A percentile compares a stretch with the other conserved stretches of the same genome.
Conservation (phyloP, 2,888 invertebrate species). For the Melipona beecheii region DNA sequence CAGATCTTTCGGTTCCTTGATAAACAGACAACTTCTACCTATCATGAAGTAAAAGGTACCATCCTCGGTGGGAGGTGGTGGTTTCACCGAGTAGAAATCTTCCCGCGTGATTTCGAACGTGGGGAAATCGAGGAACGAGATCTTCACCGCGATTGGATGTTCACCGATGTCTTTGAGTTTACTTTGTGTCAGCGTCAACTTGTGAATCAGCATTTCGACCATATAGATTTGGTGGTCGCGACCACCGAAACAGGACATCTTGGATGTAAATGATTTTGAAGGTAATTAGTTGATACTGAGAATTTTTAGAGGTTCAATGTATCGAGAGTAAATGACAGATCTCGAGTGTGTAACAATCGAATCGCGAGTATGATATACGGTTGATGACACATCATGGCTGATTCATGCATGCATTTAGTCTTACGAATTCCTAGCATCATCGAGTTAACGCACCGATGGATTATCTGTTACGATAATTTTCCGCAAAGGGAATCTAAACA, state of each 20-base stretch:
- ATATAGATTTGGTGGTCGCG: constrained; percentile 78
- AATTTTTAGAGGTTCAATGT: constrained; percentile 53
- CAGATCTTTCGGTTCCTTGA: constrained; percentile 77
- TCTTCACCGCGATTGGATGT: constrained; percentile 74
- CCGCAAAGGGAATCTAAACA: constrained; percentile 27
- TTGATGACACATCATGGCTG: background rate
- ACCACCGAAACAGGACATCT: constrained; percentile 81
- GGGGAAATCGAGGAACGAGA: constrained; percentile 80
- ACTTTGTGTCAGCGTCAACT: constrained; percentile 72
- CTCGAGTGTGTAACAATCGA: constrained; percentile 49
- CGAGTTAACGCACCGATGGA: constrained; percentile 1
- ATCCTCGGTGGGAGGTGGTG: constrained; percentile 53
- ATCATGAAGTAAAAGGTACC: constrained; percentile 73
- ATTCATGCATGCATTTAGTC: background rate
- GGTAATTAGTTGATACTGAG: background rate
- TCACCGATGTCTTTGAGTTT: constrained; percentile 74
- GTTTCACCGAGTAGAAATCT: constrained; percentile 74
- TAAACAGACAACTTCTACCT: constrained; percentile 79
- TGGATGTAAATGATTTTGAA: background rate
- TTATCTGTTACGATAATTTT: background rate
- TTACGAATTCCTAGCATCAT: background rate
- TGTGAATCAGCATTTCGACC: constrained; percentile 76
- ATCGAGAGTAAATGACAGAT: constrained; percentile 40
- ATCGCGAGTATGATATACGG: constrained; percentile 22
- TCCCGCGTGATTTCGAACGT: constrained; percentile 77